These are phyloP conservation scores for Caenorhabditis doughertyi DNA, from an alignment of 2,888 invertebrate species.

Conservation along the genomic window DNA sequence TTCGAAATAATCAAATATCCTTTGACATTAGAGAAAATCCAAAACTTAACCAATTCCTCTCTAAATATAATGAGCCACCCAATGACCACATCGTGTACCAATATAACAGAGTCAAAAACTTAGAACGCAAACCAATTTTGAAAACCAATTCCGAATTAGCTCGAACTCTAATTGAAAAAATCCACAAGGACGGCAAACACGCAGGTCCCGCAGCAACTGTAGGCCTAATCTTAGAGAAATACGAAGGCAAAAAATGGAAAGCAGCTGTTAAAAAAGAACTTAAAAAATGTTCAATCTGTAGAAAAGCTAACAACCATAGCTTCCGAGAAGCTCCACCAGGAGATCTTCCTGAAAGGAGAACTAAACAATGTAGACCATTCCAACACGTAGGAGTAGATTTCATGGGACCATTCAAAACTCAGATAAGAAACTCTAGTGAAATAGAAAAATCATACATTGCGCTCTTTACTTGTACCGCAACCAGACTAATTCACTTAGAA, in stretches of 20 bases:
- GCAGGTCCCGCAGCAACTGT: slow-evolving; percentile 31
- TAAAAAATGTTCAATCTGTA: neutral
- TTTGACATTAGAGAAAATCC: neutral
- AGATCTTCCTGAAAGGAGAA: slow-evolving; percentile 7
- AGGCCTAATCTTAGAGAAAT: neutral
- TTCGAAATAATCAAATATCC: neutral
- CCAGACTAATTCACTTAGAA: slow-evolving; percentile 38
- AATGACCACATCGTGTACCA: slow-evolving; percentile 8
- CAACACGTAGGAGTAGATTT: slow-evolving; percentile 19
- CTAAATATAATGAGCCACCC: neutral
- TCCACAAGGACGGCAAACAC: slow-evolving; percentile 11
- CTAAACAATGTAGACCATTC: slow-evolving; percentile 13
- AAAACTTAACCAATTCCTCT: neutral
- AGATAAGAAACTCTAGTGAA: too few relatives aligned
- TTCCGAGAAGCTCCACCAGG: neutral
- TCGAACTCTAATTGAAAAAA: neutral
- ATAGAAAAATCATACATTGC: slow-evolving; percentile 7
- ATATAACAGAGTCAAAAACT: neutral
- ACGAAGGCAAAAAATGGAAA: neutral
- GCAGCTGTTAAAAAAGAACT: slow-evolving; percentile 10
- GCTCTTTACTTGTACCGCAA: slow-evolving; percentile 36
- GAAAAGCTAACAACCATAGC: slow-evolving; percentile 6
- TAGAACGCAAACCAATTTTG: neutral
- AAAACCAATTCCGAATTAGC: neutral
- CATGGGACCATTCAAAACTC: neutral